Evolutionary conservation across 1,140 invertebrate species (phyloP), one percentile per base, ranked within the genome.

Genomic region (Hirudo medicinalis): DNA sequence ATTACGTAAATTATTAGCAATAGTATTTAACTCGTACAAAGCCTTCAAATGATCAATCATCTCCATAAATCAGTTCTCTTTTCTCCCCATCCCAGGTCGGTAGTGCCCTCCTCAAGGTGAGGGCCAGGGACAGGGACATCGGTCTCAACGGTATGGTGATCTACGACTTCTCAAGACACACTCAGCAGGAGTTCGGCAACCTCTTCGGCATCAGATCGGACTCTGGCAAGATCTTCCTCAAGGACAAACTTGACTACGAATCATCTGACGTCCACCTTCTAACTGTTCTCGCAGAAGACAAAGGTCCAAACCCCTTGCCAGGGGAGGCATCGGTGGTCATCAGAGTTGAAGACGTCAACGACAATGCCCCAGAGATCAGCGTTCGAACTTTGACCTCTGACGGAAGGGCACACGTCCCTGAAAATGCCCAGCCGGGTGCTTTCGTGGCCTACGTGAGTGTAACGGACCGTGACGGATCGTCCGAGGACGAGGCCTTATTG

Each of bases 51-150:
- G 1, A 49, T 49, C 43, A 11, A 49, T 49, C 15, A 11, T 15
- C 11, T 20, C 57, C 57, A 22, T 25, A 4, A 11, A 63, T 32
- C 57, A 63, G 1, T 15, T 15, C 8, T 8, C 19, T 13, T n/a
- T 1, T 15, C 57, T 15, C 57, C 8, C 15, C 25, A 25, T 25
- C 57, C 11, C 9, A 63, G 57, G 85, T 88, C 11, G 91, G 91
- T 20, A 91, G 89, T 0, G 89, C 87, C 76, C 88, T 95, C 67
- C 79, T 91, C 74, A 89, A 88, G 72, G 86, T 96, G 71, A 86
- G 83, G 40, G 91, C 90, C n/a, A 73, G 75, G 49, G 80, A 82
- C 72, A 49, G 63, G 32, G 80, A 82, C 80, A 63, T 66, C 2
- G 79, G 78, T 3, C 53, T 74, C 2, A 82, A 82, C 67, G 75